A percentile compares a stretch with the other conserved stretches of the same genome.
Conservation (phyloP, 2,888 invertebrate genomes). For the Blastobasis lacticolella region DNA sequence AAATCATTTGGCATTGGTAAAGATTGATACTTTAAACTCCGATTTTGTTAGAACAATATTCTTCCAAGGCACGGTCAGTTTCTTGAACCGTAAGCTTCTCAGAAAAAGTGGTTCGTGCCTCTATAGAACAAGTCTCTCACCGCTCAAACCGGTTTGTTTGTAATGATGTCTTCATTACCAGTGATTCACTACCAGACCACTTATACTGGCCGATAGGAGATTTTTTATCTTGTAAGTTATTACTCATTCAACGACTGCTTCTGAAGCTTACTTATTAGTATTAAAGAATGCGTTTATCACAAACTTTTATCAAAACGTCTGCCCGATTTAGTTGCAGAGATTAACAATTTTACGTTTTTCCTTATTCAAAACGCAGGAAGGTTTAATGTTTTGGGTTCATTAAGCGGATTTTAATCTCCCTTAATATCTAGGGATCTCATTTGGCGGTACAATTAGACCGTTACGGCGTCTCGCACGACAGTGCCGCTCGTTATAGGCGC, state of each 20-base stretch:
- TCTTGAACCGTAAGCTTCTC: slow-evolving; percentile 17
- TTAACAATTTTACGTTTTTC: slow-evolving; percentile 15
- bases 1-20: slow-evolving; percentile 18
- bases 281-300: background rate
- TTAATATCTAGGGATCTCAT: slow-evolving; percentile 65
- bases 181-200: slow-evolving; percentile 48
- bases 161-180: slow-evolving; percentile 66
- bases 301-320: background rate
- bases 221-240: slow-evolving; percentile 24
- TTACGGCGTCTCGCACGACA: slow-evolving; percentile 66
- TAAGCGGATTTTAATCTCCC: slow-evolving; percentile 60
- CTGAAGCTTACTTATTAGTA: slow-evolving; percentile 4
- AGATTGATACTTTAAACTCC: too few species aligned
- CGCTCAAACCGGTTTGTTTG: slow-evolving; percentile 62
- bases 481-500: slow-evolving; percentile 64
- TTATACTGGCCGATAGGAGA: slow-evolving; percentile 27
- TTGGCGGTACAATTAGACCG: slow-evolving; percentile 66
- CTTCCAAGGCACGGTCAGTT: too few species aligned
- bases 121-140: slow-evolving; percentile 30
- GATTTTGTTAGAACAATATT: too few species aligned
- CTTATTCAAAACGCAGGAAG: background rate
- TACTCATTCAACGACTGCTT: background rate
- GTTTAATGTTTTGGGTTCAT: slow-evolving; percentile 50
- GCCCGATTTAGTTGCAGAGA: background rate
- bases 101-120: slow-evolving; percentile 28